phyloP scores from a whole-genome alignment of 2,797 vertebrate genomes.

The Buphagus erythrorhynchus region DNA sequence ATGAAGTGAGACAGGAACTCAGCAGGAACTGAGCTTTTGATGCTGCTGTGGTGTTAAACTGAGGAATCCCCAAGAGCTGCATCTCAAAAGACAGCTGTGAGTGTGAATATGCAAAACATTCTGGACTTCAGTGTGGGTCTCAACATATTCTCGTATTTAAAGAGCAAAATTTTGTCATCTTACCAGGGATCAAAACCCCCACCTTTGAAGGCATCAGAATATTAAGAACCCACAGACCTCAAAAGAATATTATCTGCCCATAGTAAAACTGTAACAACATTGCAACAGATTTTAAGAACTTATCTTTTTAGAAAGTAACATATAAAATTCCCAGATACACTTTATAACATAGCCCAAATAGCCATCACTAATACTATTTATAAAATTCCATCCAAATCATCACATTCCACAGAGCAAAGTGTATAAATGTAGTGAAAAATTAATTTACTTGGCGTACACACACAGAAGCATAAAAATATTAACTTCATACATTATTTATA shows the following conservation, averaged over 20 bases:
- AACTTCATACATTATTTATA: not conserved
- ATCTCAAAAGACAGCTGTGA: not conserved
- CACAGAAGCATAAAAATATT: not conserved
- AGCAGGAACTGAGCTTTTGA: not conserved
- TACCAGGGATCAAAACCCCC: not conserved
- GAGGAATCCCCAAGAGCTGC: not conserved
- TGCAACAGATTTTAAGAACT: not conserved
- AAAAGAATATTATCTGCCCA: not conserved
- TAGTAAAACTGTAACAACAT: not conserved
- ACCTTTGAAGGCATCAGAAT: not conserved
- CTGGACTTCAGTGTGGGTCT: not conserved
- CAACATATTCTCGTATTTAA: not conserved
- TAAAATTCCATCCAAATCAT: not conserved
- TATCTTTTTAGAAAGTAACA: not conserved
- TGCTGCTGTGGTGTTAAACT: not conserved
- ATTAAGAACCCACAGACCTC: not conserved
- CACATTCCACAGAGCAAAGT: not conserved
- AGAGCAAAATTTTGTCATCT: not conserved
- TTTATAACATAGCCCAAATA: not conserved
- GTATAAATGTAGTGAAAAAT: not conserved
- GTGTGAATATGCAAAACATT: not conserved
- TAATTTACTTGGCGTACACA: not conserved
- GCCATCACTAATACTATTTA: not conserved
- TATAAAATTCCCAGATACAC: not conserved
- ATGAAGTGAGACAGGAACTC: not conserved